Evolutionary conservation across 2,113 vertebrate species (phyloP), one percentile per base, ranked within the genome.

Genomic region (Gymnarchus niloticus): DNA sequence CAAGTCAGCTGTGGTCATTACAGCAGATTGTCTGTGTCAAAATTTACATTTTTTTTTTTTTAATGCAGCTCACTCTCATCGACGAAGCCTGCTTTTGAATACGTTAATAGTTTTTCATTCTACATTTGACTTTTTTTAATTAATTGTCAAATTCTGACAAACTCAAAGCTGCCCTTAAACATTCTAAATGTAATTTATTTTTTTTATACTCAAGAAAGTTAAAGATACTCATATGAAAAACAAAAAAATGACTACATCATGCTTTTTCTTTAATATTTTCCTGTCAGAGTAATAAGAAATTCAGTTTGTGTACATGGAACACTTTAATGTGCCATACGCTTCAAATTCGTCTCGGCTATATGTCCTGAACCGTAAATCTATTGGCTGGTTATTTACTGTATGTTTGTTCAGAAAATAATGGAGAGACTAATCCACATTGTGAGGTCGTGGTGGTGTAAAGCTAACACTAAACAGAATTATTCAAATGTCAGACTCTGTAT

Each of bases 121-220:
- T 19, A 14, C 80, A 52, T 17, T 54, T 65, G 78, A 85, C 83
- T 85, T 83, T n/a, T n/a, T 87, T 83, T 86, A 77, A 77, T 84
- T 51, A 28, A 84, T 65, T 81, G 92, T 91, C 89, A 88, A 88
- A 86, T 89, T 89, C 84, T 92, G 83, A 89, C 81, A 87, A 91
- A 87, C 88, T 83, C 88, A 83, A 87, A 49, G 65, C 80, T 87
- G 89, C 89, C 84, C 83, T 89, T 80, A 37, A 89, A 80, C 23
- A 7, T 78, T 84, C 56, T 77, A 87, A 88, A 83, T 88, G 65
- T 77, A 88, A 85, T 84, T 87, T 6, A 84, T 69, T 65, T 73
- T n/a, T n/a, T 69, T 37, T 33, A 69, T 69, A 41, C 61, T 73
- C 14, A 12, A 73, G 65, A 37, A 73, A 73, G 65, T 73, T 33